Evolutionary conservation across 92 coral and sea anemone genomes (phyloP).

Genomic region (Siderastrea siderea): DNA sequence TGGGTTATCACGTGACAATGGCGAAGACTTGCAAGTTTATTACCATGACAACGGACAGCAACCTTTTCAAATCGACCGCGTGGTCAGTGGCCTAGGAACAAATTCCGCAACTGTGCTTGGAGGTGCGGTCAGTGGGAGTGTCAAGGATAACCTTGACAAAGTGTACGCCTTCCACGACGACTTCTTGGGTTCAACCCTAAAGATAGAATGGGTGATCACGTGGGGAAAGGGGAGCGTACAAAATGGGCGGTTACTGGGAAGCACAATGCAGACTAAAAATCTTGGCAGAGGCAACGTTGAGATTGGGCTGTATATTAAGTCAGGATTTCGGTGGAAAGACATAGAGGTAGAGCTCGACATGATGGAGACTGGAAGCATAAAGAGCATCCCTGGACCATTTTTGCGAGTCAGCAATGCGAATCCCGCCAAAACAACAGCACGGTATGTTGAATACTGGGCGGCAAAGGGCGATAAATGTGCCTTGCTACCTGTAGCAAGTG

Average conservation of each 20-base stretch:
- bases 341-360: constrained; percentile 83
- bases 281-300: constrained; percentile 32
- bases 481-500: constrained; percentile 75
- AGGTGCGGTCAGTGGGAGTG: constrained; percentile 60
- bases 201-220: constrained; percentile 49
- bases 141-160: constrained; percentile 62
- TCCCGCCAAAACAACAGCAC: constrained; percentile 65
- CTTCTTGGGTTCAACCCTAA: constrained; percentile 57
- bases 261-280: constrained; percentile 55
- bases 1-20: constrained; percentile 38
- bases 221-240: constrained; percentile 62
- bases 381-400: constrained; percentile 77
- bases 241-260: constrained; percentile 65
- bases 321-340: constrained; percentile 79
- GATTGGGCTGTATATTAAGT: constrained; percentile 65
- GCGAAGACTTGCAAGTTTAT: constrained; percentile 65
- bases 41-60: constrained; percentile 33
- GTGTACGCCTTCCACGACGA: constrained; percentile 80
- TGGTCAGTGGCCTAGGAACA: constrained; percentile 54
- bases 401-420: constrained; percentile 60
- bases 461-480: constrained; percentile 40
- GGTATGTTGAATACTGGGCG: constrained; percentile 94
- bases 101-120: constrained; percentile 63
- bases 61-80: constrained; percentile 60
- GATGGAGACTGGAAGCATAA: constrained; percentile 67